phyloP scores from a whole-genome alignment of 1,140 invertebrate species.

The Drosophila virilis region DNA sequence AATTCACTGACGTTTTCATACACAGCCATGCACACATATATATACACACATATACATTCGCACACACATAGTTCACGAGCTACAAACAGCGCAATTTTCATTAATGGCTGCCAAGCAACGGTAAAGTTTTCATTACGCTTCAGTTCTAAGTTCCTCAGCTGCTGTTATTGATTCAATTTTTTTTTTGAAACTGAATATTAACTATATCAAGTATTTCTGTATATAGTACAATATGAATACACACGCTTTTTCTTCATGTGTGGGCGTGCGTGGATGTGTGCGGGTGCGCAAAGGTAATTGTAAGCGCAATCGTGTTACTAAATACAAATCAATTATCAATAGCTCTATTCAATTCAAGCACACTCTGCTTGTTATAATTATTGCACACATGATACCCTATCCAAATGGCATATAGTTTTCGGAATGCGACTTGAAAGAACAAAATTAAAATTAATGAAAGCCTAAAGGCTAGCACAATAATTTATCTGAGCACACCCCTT shows the following conservation, averaged over 20 bases:
- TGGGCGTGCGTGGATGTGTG: background rate
- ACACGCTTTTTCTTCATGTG: background rate
- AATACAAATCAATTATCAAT: slow-evolving; percentile 4
- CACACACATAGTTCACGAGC: background rate
- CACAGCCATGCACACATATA: background rate
- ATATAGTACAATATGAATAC: background rate
- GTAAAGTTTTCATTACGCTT: slow-evolving; percentile 31
- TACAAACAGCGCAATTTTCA: slow-evolving; percentile 19
- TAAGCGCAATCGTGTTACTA: background rate
- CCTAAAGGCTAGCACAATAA: too few species aligned
- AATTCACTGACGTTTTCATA: slow-evolving; percentile 22
- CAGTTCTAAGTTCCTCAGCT: slow-evolving; percentile 2
- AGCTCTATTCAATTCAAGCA: background rate
- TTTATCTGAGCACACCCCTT: too few species aligned
- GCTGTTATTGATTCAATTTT: slow-evolving; percentile 4
- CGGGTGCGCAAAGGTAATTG: background rate
- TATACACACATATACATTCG: background rate
- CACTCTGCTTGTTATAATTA: background rate
- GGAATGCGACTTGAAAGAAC: too few species aligned
- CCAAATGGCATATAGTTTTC: too few species aligned
- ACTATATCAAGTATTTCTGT: background rate
- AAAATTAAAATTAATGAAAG: too few species aligned
- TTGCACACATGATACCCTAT: background rate
- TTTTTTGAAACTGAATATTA: slow-evolving; percentile 5
- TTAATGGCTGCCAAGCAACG: slow-evolving; percentile 31